Evolutionary conservation across 2,888 invertebrate species (phyloP), one percentile per base, ranked within the genome.

Genomic region (Drosophila leonis): DNA sequence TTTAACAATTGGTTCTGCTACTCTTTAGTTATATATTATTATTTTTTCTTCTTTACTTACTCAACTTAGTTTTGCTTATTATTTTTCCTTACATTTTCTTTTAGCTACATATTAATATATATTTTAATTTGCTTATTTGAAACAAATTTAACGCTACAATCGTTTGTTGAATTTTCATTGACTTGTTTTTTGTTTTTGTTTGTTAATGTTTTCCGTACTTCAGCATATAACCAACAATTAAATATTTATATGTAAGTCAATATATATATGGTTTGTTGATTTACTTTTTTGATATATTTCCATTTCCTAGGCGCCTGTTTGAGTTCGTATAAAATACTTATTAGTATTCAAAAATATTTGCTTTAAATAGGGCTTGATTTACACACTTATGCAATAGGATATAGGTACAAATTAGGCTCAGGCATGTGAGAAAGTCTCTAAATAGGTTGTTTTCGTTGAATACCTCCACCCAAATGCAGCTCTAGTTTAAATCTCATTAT

Each of bases 361-460:
- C 48, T 54, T 72, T n/a, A 72, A 82, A 77, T 79, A 75, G 88
- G 78, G 79, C 74, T 82, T 69, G 84, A 69, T 83, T 86, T 82
- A 75, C 83, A 75, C 83, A 82, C 84, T 84, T 84, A 88, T 85
- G 85, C 89, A 79, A 81, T 83, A 86, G 84, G 88, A 88, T 77
- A 91, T 79, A 91, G 91, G 91, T 91, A 91, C 91, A 90, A 90
- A 91, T 88, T 88, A 91, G 88, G 90, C 88, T 89, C 83, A 91
- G 87, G 90, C 89, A 68, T 79, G 78, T 75, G 75, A 81, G 78
- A 86, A 82, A 88, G 84, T 90, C 84, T 89, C 83, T 84, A 74
- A 83, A 73, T 72, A 78, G 71, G 13, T 49, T 33, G 3, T 10
- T 27, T 81, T 77, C 72, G 60, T 75, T 79, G 66, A 69, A 72